Conservation (phyloP, 2,113 vertebrate species). For the Tympanuchus pallidicinctus region DNA sequence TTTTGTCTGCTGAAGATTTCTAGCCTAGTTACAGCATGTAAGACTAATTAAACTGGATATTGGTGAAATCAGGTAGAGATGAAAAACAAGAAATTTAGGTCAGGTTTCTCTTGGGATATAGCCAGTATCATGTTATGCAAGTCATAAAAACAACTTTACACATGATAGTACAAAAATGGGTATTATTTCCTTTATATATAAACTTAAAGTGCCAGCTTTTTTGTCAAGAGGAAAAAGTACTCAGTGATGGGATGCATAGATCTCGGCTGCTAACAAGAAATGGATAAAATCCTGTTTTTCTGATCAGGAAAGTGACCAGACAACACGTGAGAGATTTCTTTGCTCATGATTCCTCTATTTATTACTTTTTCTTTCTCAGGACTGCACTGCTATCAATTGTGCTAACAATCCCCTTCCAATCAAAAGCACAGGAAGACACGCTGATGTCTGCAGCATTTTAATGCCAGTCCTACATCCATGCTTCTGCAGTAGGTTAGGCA, state of each 20-base stretch:
- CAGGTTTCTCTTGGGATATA: not conserved
- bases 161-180: not conserved
- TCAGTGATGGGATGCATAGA: not conserved
- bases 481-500: not conserved
- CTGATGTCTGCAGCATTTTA: not conserved
- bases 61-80: not conserved
- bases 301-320: not conserved
- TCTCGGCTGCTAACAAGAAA: not conserved
- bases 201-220: not conserved
- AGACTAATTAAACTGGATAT: not conserved
- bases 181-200: not conserved
- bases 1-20: not conserved
- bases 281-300: not conserved
- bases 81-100: not conserved
- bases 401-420: not conserved
- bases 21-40: not conserved
- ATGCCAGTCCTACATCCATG: not conserved
- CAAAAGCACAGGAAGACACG: not conserved
- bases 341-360: not conserved
- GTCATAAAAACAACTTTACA: not conserved
- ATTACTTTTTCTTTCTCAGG: not conserved
- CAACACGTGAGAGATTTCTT: not conserved
- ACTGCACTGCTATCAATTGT: not conserved
- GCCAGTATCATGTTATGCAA: not conserved
- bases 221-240: not conserved